Evolutionary conservation across 2,113 vertebrate species (phyloP).

Genomic region (Sylvia atricapilla): DNA sequence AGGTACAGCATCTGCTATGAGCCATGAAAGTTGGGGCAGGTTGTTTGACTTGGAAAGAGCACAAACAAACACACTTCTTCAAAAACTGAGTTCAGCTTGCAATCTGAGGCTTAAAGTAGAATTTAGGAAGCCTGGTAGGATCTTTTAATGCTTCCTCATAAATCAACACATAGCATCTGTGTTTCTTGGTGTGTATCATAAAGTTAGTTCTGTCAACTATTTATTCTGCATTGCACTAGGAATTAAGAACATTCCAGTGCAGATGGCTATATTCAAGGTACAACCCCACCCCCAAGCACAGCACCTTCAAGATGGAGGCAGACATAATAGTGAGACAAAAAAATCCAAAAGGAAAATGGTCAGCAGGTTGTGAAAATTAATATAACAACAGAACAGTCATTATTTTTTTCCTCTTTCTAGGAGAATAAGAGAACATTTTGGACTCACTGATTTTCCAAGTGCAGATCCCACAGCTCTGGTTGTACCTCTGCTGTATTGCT

Average conservation of each 20-base stretch:
- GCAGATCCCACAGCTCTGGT: background rate
- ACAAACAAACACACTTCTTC: background rate
- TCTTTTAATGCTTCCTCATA: background rate
- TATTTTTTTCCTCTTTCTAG: background rate
- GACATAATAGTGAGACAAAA: background rate
- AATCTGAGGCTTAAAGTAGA: background rate
- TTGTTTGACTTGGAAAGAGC: background rate
- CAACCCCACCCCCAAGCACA: rapidly evolving
- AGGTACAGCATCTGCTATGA: background rate
- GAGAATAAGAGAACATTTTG: background rate
- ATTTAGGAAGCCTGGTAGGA: background rate
- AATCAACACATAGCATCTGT: background rate
- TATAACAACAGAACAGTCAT: background rate
- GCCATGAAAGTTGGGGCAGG: background rate
- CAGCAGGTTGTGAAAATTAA: background rate
- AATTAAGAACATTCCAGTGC: background rate
- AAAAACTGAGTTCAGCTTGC: background rate
- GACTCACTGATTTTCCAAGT: background rate
- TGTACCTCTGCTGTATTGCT: background rate
- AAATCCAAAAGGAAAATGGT: background rate
- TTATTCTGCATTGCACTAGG: background rate
- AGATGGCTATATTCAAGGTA: background rate
- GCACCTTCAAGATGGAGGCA: background rate
- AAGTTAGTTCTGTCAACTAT: background rate
- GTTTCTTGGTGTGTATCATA: background rate